Conservation (phyloP, 2,797 vertebrate genomes). For the Sciurus carolinensis region DNA sequence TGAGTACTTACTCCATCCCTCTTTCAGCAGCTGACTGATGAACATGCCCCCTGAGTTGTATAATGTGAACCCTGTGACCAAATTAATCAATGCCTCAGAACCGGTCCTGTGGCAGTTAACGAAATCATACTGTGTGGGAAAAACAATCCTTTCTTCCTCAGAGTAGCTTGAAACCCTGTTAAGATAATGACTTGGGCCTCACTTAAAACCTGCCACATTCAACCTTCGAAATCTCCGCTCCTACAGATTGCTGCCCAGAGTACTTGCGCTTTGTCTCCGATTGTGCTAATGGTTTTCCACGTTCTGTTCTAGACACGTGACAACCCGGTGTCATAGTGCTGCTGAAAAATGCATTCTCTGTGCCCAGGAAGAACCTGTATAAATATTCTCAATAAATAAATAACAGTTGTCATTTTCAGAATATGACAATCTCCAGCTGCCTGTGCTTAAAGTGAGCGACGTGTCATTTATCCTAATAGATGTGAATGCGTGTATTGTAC, state of each 20-base stretch:
- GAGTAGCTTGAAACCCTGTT: slow-evolving; percentile 70
- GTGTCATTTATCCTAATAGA: slow-evolving; percentile 92
- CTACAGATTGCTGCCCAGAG: slow-evolving; percentile 10
- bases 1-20: neutral
- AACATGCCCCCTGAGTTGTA: neutral
- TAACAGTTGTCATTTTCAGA: slow-evolving; percentile 92
- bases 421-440: slow-evolving; percentile 91
- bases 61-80: slow-evolving; percentile 58
- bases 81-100: slow-evolving; percentile 66
- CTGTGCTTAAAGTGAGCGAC: slow-evolving; percentile 89
- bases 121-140: slow-evolving; percentile 41
- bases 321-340: slow-evolving; percentile 73
- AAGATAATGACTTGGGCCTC: slow-evolving; percentile 65
- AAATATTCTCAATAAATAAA: slow-evolving; percentile 92
- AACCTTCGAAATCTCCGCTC: slow-evolving; percentile 44
- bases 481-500: slow-evolving; percentile 88
- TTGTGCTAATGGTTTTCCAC: slow-evolving; percentile 73
- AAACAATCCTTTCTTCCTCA: slow-evolving; percentile 54
- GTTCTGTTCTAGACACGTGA: slow-evolving; percentile 72
- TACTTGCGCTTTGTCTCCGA: slow-evolving; percentile 61
- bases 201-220: slow-evolving; percentile 72
- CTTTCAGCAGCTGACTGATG: neutral
- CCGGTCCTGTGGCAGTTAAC: slow-evolving; percentile 49
- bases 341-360: slow-evolving; percentile 87
- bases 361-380: slow-evolving; percentile 88